Conservation (phyloP, 2,113 vertebrate genomes). For the Dryoscopus gambensis region DNA sequence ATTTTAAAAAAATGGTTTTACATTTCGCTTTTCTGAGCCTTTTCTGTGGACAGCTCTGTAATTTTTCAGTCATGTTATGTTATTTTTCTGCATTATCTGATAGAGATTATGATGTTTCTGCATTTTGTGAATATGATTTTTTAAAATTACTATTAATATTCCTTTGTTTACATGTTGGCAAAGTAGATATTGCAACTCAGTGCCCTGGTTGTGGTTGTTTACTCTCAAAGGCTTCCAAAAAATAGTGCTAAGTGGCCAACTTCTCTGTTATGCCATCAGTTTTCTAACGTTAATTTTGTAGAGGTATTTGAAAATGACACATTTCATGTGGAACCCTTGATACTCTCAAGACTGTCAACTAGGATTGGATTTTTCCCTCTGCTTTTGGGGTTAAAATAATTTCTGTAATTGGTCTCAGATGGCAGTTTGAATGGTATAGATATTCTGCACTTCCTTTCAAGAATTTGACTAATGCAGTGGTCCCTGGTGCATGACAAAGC, state of each 20-base stretch:
- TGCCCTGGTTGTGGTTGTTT: not conserved
- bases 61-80: not conserved
- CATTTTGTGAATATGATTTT: not conserved
- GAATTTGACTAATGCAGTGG: slow-evolving; percentile 27
- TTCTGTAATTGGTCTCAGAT: slow-evolving; percentile 45
- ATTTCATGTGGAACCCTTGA: not conserved
- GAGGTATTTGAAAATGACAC: not conserved
- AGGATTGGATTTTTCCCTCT: not conserved
- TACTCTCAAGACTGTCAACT: not conserved
- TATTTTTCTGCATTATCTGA: not conserved
- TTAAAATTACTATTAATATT: not conserved
- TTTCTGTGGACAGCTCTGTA: not conserved
- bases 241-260: not conserved
- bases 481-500: slow-evolving; percentile 43
- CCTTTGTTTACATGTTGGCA: not conserved
- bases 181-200: not conserved
- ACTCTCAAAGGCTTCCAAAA: not conserved
- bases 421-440: slow-evolving; percentile 22
- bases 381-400: slow-evolving; percentile 38
- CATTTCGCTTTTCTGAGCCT: not conserved
- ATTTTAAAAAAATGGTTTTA: not conserved
- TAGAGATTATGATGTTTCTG: not conserved
- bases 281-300: not conserved
- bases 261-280: not conserved
- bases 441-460: slow-evolving; percentile 13